phyloP scores from a whole-genome alignment of 2,888 invertebrate species.

The Melitaea athalia region DNA sequence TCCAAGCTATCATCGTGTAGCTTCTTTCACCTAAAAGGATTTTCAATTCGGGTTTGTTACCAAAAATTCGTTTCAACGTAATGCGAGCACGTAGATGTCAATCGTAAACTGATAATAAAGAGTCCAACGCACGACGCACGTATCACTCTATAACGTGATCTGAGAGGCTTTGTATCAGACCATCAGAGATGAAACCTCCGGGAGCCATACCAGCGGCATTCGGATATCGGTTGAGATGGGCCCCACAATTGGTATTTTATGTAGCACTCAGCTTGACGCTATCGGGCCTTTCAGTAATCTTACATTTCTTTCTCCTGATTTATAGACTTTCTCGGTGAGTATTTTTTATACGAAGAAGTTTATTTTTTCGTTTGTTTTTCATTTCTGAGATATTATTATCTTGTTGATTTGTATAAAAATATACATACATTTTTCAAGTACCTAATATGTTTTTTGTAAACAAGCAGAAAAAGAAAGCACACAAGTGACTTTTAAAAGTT shows the following conservation, averaged over 20 bases:
- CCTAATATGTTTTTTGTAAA: too few species aligned
- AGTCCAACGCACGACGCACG: conserved; percentile 31
- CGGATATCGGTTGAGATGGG: conserved; percentile 11
- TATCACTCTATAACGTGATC: conserved; percentile 34
- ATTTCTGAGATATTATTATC: too few species aligned
- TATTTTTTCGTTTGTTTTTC: not conserved
- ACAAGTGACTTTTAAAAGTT: too few species aligned
- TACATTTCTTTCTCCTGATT: not conserved
- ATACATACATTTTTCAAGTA: too few species aligned
- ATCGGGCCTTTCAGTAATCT: not conserved
- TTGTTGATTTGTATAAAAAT: too few species aligned
- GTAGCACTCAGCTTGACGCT: not conserved
- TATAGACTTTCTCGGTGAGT: not conserved
- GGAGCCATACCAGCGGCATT: conserved; percentile 8
- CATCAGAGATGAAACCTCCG: conserved; percentile 16
- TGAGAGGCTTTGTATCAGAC: conserved; percentile 25
- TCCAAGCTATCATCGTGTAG: not conserved
- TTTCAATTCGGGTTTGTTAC: conserved; percentile 3
- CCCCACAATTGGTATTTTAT: conserved; percentile 5
- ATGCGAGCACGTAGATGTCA: conserved; percentile 30
- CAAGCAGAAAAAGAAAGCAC: too few species aligned
- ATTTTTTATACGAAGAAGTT: not conserved
- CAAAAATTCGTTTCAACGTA: conserved; percentile 10
- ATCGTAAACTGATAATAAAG: conserved; percentile 38
- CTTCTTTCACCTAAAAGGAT: not conserved